Evolutionary conservation across 2,113 vertebrate species (phyloP), one percentile per base, ranked within the genome.

Genomic region (Mesocricetus auratus): DNA sequence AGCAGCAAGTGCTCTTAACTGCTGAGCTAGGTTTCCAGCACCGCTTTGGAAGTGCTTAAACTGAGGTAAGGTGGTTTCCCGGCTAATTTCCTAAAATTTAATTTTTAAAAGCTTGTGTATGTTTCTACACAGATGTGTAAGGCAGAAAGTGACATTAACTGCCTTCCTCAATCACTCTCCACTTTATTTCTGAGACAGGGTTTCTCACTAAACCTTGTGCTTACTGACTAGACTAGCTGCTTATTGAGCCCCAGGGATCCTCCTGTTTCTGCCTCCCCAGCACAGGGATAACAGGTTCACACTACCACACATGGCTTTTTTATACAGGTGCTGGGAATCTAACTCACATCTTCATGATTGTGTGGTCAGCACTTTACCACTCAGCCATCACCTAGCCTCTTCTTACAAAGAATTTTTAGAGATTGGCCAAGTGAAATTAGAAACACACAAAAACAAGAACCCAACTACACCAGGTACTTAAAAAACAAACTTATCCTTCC

Each of bases 341-440:
- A 42, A 83, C 21, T 58, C 53, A 45, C 42, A 82, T 39, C n/a
- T 60, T 42, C 56, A 42, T n/a, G 56, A n/a, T 83, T 17, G 6
- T 60, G 79, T 82, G 79, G 26, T 31, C 8, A 11, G 60, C 39
- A 45, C 26, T 64, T 12, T 33, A 45, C 39, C 82, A 86, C 39
- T 31, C 7, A 47, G 8, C 2, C n/a, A 31, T 83, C n/a, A 29
- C 58, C 82, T 31, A 10, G 2, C 12, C 36, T 26, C 58, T 6
- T 10, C 45, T 87, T 56, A 73, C 24, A 94, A 73, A 93, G 29
- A 73, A 68, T 68, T 71, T 19, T 77, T 77, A 87, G 64, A 69
- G 64, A 45, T 31, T 42, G 92, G 71, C 94, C 24, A 83, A 19
- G 3, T 86, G 36, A 96, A 94, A 62, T 86, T 71, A 58, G 56